phyloP scores from a whole-genome alignment of 2,888 invertebrate genomes.

The Euclidia mi region DNA sequence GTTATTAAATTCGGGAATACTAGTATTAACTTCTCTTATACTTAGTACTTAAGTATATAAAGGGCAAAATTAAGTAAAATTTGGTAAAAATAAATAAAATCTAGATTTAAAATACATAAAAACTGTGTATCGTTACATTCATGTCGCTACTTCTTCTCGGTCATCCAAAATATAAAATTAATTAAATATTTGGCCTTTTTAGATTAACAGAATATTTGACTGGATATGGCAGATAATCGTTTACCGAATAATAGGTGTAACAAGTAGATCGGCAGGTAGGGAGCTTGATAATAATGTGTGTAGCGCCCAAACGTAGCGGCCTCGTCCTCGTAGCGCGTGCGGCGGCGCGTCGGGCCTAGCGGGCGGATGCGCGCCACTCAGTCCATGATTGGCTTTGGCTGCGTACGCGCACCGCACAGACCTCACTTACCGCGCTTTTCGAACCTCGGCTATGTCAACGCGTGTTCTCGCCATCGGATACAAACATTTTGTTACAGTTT shows the following conservation, averaged over 20 bases:
- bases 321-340: constrained; percentile 71
- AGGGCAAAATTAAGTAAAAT: no score
- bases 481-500: constrained; percentile 33
- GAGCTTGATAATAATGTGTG: constrained; percentile 70
- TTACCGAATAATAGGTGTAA: constrained; percentile 41
- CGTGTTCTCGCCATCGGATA: constrained; percentile 50
- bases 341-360: constrained; percentile 46
- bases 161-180: no score
- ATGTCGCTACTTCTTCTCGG: no score
- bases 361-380: constrained; percentile 69
- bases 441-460: constrained; percentile 66
- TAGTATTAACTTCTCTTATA: no score
- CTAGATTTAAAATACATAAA: no score
- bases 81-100: no score
- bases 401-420: constrained; percentile 77
- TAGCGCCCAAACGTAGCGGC: constrained; percentile 82
- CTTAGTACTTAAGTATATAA: no score
- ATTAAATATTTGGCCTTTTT: neutral
- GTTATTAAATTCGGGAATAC: neutral
- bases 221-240: no score
- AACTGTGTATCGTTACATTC: no score
- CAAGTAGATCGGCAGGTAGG: constrained; percentile 70
- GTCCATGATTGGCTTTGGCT: constrained; percentile 79
- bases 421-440: constrained; percentile 55
- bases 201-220: constrained; percentile 14